Percentiles rank a stretch among this genome's conserved stretches.
phyloP scores from a whole-genome alignment of 2,797 vertebrate genomes.

The Gadopsis marmoratus region DNA sequence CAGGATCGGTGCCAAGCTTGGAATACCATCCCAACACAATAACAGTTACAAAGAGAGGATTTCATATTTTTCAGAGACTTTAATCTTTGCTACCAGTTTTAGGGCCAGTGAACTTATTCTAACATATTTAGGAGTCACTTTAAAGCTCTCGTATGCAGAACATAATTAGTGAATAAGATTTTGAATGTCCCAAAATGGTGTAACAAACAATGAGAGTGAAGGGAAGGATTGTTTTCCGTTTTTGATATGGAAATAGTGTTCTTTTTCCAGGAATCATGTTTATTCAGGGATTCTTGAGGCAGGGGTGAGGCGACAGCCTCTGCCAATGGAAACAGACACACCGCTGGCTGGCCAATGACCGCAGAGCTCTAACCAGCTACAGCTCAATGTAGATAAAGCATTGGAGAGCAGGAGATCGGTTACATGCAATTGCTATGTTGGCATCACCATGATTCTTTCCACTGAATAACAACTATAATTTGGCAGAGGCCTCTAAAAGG shows the following conservation, averaged over 20 bases:
- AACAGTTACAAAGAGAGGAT: slow-evolving; percentile 5
- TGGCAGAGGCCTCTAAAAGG: neutral
- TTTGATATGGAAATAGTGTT: slow-evolving; percentile 67
- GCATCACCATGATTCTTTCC: neutral
- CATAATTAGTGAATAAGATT: slow-evolving; percentile 21
- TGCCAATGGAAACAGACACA: slow-evolving; percentile 84
- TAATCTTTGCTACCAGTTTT: slow-evolving; percentile 8
- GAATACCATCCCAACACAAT: slow-evolving; percentile 36
- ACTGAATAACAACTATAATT: neutral
- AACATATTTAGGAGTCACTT: neutral
- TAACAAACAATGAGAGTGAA: slow-evolving; percentile 69
- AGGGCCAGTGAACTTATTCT: neutral
- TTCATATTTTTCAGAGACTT: slow-evolving; percentile 25
- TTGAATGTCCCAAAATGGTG: slow-evolving; percentile 66
- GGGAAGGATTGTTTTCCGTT: slow-evolving; percentile 74
- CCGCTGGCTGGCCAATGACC: slow-evolving; percentile 78
- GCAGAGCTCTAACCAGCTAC: slow-evolving; percentile 69
- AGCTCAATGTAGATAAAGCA: slow-evolving; percentile 58
- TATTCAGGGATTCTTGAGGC: slow-evolving; percentile 83
- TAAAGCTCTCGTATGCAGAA: neutral
- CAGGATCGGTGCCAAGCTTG: slow-evolving; percentile 39
- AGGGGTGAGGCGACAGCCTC: slow-evolving; percentile 70
- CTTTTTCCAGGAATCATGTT: slow-evolving; percentile 84
- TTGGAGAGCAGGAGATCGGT: slow-evolving; percentile 36
- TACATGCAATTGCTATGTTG: neutral